Conservation (phyloP, 2,888 invertebrate species). For the Molanna angustata region DNA sequence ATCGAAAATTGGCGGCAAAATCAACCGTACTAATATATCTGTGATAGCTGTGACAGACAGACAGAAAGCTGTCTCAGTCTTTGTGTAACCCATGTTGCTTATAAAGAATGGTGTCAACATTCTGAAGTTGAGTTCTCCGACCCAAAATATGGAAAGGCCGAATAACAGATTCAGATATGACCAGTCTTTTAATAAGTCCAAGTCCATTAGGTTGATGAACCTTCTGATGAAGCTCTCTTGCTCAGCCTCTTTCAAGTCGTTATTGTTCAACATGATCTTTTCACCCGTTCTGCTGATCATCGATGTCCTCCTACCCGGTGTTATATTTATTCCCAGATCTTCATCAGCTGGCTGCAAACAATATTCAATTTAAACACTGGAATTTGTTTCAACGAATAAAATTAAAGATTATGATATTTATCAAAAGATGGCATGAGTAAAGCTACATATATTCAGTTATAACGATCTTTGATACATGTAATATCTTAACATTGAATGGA, state of each 20-base stretch:
- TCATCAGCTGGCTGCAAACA: slow-evolving; percentile 49
- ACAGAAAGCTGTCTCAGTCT: slow-evolving; percentile 68
- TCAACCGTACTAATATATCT: slow-evolving; percentile 69
- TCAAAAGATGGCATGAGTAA: too few relatives aligned
- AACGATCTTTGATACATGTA: too few relatives aligned
- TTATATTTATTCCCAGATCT: slow-evolving; percentile 49
- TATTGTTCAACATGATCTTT: slow-evolving; percentile 35
- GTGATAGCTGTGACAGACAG: slow-evolving; percentile 72
- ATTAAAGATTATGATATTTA: too few relatives aligned
- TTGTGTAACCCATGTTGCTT: slow-evolving; percentile 59
- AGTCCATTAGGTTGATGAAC: slow-evolving; percentile 66
- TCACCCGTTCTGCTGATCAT: slow-evolving; percentile 38
- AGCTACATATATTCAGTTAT: too few relatives aligned
- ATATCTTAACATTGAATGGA: too few relatives aligned
- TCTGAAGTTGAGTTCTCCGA: slow-evolving; percentile 73
- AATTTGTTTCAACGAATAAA: too few relatives aligned
- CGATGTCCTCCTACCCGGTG: slow-evolving; percentile 43
- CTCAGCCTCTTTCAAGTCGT: slow-evolving; percentile 20
- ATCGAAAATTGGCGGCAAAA: slow-evolving; percentile 73
- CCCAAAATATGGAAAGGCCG: slow-evolving; percentile 70
- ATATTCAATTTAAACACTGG: too few relatives aligned
- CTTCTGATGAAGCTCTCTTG: slow-evolving; percentile 50
- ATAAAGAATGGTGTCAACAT: slow-evolving; percentile 71
- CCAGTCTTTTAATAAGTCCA: slow-evolving; percentile 69
- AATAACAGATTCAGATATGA: slow-evolving; percentile 70